phyloP scores from a whole-genome alignment of 2,113 vertebrate species.

The Amia ocellicauda region DNA sequence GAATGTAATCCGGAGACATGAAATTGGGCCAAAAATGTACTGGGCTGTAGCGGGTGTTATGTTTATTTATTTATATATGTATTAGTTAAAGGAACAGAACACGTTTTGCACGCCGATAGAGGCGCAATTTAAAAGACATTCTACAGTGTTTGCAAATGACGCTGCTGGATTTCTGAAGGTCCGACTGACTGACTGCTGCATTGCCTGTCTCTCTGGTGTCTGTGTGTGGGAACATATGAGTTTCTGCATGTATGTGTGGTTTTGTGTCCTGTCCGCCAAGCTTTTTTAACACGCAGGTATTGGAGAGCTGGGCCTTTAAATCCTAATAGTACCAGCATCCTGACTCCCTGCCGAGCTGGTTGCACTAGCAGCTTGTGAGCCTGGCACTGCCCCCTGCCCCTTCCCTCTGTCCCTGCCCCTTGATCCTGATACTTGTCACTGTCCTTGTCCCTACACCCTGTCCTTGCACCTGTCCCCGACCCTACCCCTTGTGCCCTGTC shows the following conservation, averaged over 20 bases:
- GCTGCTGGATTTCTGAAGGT: too few species aligned
- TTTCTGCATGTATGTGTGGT: not conserved
- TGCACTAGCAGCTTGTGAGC: slow-evolving; percentile 24
- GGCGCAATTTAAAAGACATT: too few species aligned
- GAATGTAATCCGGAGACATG: not conserved
- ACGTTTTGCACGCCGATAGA: too few species aligned
- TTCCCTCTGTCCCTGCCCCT: not conserved
- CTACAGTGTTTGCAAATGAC: too few species aligned
- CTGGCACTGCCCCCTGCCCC: not conserved
- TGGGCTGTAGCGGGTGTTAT: not conserved
- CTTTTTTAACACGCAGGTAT: too few species aligned
- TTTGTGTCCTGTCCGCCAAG: slow-evolving; percentile 9
- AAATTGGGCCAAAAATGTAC: not conserved
- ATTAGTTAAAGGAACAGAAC: too few species aligned
- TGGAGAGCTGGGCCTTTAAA: too few species aligned
- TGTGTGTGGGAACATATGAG: slow-evolving; percentile 10
- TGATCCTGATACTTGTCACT: not conserved
- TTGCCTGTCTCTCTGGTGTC: too few species aligned
- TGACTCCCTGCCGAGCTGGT: slow-evolving; percentile 13
- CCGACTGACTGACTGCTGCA: too few species aligned
- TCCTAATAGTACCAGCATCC: too few species aligned
- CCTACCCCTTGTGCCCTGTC: not conserved
- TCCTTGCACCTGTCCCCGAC: not conserved
- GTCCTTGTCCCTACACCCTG: not conserved
- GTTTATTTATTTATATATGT: too few species aligned